Evolutionary conservation across 2,797 vertebrate species (phyloP).

Genomic region (Emys orbicularis): DNA sequence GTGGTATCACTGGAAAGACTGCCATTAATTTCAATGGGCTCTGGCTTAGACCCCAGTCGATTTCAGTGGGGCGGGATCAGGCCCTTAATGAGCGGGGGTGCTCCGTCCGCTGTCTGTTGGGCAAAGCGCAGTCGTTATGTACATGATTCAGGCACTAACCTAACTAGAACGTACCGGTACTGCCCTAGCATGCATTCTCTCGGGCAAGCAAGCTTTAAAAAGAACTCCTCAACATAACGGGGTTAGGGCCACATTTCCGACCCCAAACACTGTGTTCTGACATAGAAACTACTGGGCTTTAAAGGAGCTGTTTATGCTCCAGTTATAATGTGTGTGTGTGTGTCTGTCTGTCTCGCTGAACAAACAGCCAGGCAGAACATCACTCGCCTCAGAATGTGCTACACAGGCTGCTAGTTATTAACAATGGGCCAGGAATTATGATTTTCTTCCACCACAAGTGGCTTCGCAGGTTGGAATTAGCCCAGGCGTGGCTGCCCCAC

Average conservation of each 20-base stretch:
- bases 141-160: no score
- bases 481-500: neutral
- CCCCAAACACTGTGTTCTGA: accelerated
- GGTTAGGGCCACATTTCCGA: accelerated
- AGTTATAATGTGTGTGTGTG: accelerated
- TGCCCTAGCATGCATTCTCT: neutral
- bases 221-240: neutral
- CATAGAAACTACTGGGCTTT: neutral
- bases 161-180: neutral
- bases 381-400: neutral
- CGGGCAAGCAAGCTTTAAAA: neutral
- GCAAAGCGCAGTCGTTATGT: neutral
- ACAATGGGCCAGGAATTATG: neutral
- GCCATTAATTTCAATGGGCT: neutral
- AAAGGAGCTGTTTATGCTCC: neutral
- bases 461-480: constrained; percentile 36
- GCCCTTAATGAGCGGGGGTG: neutral
- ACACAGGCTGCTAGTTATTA: neutral
- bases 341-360: constrained; percentile 23
- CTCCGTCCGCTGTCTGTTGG: neutral
- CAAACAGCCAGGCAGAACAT: constrained; percentile 5
- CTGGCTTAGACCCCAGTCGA: neutral
- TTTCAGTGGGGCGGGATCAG: neutral
- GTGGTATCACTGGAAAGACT: neutral
- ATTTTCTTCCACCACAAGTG: neutral